These are phyloP conservation scores for Calameuta filiformis DNA, from an alignment of 2,888 invertebrate genomes.

Conservation along the genomic window DNA sequence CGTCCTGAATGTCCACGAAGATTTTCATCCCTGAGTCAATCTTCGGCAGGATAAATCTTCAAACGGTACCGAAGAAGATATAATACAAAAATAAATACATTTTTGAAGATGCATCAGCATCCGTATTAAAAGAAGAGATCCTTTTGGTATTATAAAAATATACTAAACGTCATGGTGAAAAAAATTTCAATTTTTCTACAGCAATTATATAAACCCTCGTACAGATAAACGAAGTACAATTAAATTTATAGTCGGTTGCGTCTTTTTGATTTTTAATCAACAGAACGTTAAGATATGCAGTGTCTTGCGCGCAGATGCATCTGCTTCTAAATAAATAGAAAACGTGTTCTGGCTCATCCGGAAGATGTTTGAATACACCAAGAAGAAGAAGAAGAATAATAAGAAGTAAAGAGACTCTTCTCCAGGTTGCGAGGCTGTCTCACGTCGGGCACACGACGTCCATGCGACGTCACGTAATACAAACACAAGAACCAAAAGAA, in stretches of 20 bases:
- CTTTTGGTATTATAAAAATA: not conserved
- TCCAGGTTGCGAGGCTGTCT: constrained; percentile 27
- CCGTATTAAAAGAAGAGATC: not conserved
- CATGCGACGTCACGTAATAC: constrained; percentile 46
- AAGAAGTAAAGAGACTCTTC: not conserved
- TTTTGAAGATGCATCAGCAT: not conserved
- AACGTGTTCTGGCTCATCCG: constrained; percentile 24
- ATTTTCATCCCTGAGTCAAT: not conserved
- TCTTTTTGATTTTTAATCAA: not conserved
- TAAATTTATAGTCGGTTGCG: not conserved
- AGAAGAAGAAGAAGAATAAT: not conserved
- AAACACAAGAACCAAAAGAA: constrained; percentile 40
- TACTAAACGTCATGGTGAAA: not conserved
- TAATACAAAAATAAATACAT: not conserved
- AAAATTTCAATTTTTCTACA: not conserved
- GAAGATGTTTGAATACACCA: constrained; percentile 11
- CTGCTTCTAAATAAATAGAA: constrained; percentile 46
- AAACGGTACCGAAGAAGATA: not conserved
- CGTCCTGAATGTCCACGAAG: not conserved
- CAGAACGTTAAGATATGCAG: not conserved
- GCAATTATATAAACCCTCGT: not conserved
- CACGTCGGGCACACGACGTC: constrained; percentile 30
- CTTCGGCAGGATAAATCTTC: not conserved
- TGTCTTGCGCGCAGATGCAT: constrained; percentile 36
- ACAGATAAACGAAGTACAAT: not conserved